Conservation (phyloP, 2,888 invertebrate species). For the Ophioninae sp. region DNA sequence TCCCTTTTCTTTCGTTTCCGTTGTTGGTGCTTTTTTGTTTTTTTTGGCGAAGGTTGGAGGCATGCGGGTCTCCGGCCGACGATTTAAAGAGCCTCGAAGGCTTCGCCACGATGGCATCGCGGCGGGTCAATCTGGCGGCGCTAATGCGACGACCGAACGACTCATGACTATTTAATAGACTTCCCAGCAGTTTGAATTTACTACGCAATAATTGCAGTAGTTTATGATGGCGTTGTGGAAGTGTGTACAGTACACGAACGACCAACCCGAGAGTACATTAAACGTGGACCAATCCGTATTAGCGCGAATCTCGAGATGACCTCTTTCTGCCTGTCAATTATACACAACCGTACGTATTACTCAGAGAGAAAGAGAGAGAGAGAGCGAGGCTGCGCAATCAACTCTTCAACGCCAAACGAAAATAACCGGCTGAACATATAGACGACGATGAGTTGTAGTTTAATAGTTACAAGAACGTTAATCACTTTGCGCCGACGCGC, state of each 20-base stretch:
- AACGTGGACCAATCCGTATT: conserved; percentile 28
- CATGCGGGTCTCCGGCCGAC: conserved; percentile 50
- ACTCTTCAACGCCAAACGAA: conserved; percentile 38
- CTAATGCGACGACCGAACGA: conserved; percentile 70
- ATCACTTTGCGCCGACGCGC: conserved; percentile 34
- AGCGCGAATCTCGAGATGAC: conserved; percentile 42
- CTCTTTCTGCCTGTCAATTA: conserved; percentile 32
- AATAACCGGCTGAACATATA: conserved; percentile 7
- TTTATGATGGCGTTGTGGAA: conserved; percentile 18
- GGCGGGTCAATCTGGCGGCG: conserved; percentile 74
- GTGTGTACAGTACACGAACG: too few species aligned
- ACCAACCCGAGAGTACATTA: conserved; percentile 23
- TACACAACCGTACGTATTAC: neutral
- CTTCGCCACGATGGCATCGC: conserved; percentile 60
- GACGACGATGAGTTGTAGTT: conserved; percentile 35
- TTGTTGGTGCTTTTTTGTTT: neutral
- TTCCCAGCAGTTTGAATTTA: conserved; percentile 56
- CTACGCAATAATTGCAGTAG: conserved; percentile 52
- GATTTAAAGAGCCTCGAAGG: conserved; percentile 69
- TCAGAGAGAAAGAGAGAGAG: neutral
- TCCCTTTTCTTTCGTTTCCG: conserved; percentile 8
- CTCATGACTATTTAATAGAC: conserved; percentile 71
- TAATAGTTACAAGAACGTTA: conserved; percentile 42
- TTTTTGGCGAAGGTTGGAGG: conserved; percentile 24
- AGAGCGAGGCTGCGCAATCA: conserved; percentile 24